Base-by-base conservation (phyloP, 1,140 invertebrate genomes). In the Drosophila sechellia region DNA sequence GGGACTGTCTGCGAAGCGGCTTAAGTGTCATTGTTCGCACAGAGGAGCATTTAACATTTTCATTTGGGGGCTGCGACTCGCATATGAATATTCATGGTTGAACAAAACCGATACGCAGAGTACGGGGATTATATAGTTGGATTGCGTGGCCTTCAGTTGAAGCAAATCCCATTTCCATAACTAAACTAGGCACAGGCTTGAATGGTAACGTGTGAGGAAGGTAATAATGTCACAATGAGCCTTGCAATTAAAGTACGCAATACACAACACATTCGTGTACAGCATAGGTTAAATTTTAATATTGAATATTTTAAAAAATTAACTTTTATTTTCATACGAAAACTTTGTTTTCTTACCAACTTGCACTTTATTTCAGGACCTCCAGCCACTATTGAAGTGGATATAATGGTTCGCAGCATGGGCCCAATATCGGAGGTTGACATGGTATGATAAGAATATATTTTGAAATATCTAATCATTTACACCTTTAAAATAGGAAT, bases 341-440 rank as follows among this genome's bases (percentile, higher is more conserved):
- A 31, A 31, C 6, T 10, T 27, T 27, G 5, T 27, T 27, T 27
- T 5, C 0, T 1, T 31, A 31, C 31, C 8, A 31, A 8, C 27
- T 31, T 31, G 3, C 31, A 31, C 31, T 31, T 31, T 20, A 54
- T 77, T 92, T 92, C 85, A 96, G 96, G 96, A 39, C 94, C 95
- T 1, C 96, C 96, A 5, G 95, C 96, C 27, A 93, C 95, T 1
- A 95, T 98, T n/a, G 96, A 97, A 87, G 96, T 97, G 11, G 96
- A 97, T 91, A 96, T 98, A 43, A 95, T 96, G 94, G 96, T 98
- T 2, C 93, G 96, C 65, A 97, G 96, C 77, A 97, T 98, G 96
- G 96, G 97, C 35, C 96, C 96, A 22, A 96, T 98, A 71, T 97
- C 96, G 1, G 97, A 97, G 93, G 95, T 96, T 37, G 96, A 97